Conservation (phyloP, 2,888 invertebrate species). For the Smittia aterrima region DNA sequence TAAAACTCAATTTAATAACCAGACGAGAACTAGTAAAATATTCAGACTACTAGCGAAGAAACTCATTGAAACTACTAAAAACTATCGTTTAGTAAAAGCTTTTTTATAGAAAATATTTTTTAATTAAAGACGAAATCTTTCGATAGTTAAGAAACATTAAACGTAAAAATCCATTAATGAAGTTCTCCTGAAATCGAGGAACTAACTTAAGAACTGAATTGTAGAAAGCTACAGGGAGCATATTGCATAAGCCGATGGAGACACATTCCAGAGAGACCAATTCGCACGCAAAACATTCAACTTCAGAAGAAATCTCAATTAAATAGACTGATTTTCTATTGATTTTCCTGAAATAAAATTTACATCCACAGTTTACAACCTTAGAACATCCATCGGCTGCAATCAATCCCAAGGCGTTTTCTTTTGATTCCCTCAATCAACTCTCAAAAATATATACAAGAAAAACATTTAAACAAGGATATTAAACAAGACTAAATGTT, state of each 20-base stretch:
- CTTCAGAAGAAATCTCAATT: not conserved
- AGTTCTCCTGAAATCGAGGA: no score
- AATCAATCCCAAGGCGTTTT: no score
- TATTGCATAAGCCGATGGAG: no score
- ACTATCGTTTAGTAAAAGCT: not conserved
- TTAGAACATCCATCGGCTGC: no score
- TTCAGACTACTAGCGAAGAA: not conserved
- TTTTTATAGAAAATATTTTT: constrained; percentile 41
- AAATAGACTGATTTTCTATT: not conserved
- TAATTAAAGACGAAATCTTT: constrained; percentile 8
- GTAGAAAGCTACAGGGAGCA: no score
- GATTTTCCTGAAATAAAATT: not conserved
- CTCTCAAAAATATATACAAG: not conserved
- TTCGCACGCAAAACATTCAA: no score
- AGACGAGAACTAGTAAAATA: not conserved
- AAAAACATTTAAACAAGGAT: not conserved
- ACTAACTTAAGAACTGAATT: no score
- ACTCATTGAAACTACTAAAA: constrained; percentile 11
- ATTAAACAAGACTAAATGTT: constrained; percentile 6
- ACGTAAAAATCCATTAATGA: no score
- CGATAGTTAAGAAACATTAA: not conserved
- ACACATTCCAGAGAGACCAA: no score
- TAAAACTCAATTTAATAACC: not conserved
- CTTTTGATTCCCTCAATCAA: not conserved
- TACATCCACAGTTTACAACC: not conserved